A percentile compares a stretch with the other conserved stretches of the same genome.
Conservation (phyloP, 2,113 vertebrate species). For the Elanus axillaris region DNA sequence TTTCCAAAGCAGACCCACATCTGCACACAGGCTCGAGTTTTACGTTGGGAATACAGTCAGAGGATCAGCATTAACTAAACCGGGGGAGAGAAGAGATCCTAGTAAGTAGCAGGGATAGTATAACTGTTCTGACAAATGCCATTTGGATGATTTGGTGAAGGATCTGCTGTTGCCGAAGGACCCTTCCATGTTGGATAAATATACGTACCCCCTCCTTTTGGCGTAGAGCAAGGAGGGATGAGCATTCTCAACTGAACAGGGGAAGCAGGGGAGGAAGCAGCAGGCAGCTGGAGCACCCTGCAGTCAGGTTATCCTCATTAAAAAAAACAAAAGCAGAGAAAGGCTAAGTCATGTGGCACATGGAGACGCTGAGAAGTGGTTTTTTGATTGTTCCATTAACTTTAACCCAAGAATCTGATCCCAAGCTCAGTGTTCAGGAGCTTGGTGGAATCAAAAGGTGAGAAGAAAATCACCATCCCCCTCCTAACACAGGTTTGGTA, state of each 20-base stretch:
- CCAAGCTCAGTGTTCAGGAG: neutral
- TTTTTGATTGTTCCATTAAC: neutral
- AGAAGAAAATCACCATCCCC: neutral
- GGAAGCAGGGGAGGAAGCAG: neutral
- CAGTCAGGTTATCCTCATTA: neutral
- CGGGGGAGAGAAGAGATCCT: neutral
- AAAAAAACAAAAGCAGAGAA: neutral
- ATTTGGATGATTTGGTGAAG: neutral
- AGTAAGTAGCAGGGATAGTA: neutral
- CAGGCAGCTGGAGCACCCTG: neutral
- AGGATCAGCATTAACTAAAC: neutral
- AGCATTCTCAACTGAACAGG: neutral
- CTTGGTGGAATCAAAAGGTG: neutral
- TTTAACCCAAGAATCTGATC: neutral
- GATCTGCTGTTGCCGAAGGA: neutral
- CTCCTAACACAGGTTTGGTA: too few species aligned
- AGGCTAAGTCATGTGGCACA: neutral
- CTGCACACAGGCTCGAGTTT: neutral
- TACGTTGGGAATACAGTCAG: neutral
- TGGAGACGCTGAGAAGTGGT: rapidly evolving
- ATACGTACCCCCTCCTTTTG: neutral
- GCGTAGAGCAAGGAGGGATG: neutral
- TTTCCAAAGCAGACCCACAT: too few species aligned
- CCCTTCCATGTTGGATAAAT: neutral
- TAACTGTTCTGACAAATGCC: neutral